These are phyloP conservation scores for Scaptomyza cyrtandrae DNA, from an alignment of 2,888 invertebrate genomes.

Conservation along the genomic window DNA sequence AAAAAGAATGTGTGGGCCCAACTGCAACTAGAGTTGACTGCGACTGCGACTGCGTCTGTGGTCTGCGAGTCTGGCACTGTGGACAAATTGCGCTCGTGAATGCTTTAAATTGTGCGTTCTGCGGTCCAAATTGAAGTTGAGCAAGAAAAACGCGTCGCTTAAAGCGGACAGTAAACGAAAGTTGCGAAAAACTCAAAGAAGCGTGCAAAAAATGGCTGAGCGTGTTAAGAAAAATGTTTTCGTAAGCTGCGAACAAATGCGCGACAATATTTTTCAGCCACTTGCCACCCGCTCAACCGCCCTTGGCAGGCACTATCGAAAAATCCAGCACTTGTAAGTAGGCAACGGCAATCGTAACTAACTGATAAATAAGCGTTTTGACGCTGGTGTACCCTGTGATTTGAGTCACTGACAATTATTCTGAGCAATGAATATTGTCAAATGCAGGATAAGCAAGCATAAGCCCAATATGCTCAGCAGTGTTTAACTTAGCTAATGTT, in stretches of 20 bases:
- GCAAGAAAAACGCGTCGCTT: constrained; percentile 59
- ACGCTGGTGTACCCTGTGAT: constrained; percentile 22
- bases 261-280: constrained; percentile 75
- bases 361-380: constrained; percentile 1
- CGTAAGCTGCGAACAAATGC: constrained; percentile 80
- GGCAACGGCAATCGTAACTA: constrained; percentile 8
- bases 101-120: constrained; percentile 74
- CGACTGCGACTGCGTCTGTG: constrained; percentile 63
- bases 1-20: constrained; percentile 35
- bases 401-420: not conserved
- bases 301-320: constrained; percentile 23
- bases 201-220: constrained; percentile 75
- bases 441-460: no score
- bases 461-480: no score
- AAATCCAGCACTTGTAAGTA: constrained; percentile 25
- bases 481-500: no score
- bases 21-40: constrained; percentile 69
- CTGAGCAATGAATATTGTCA: not conserved
- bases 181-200: constrained; percentile 57
- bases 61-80: constrained; percentile 53
- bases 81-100: constrained; percentile 79
- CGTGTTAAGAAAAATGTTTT: constrained; percentile 80
- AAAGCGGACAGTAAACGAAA: constrained; percentile 58
- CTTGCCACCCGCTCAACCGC: constrained; percentile 34
- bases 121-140: constrained; percentile 69